These are phyloP conservation scores for Heliconius erato DNA, from an alignment of 2,888 invertebrate genomes.

Conservation along the genomic window DNA sequence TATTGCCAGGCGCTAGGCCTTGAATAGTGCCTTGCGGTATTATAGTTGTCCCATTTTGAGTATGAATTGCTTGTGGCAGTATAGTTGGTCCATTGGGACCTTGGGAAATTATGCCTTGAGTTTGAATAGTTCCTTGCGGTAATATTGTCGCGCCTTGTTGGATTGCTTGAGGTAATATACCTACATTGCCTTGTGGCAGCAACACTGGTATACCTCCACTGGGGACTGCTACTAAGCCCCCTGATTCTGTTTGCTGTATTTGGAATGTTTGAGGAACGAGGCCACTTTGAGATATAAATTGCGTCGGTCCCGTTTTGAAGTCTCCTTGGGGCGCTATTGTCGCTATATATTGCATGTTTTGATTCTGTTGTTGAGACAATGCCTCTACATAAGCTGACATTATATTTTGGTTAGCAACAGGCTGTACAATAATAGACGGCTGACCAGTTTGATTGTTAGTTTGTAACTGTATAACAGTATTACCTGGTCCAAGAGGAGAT, in stretches of 20 bases:
- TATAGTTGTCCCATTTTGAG: constrained; percentile 87
- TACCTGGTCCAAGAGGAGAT: constrained; percentile 75
- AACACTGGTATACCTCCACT: constrained; percentile 86
- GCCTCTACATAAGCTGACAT: constrained; percentile 89
- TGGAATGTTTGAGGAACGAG: constrained; percentile 86
- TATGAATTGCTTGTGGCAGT: constrained; percentile 86
- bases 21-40: constrained; percentile 86
- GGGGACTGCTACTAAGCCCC: constrained; percentile 86
- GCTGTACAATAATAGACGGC: constrained; percentile 90
- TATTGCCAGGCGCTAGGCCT: constrained; percentile 73
- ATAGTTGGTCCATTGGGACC: constrained; percentile 86
- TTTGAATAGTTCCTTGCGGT: constrained; percentile 85
- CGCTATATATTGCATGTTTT: constrained; percentile 91
- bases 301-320: constrained; percentile 83
- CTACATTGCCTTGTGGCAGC: constrained; percentile 83
- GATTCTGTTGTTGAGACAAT: constrained; percentile 89
- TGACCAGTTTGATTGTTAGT: constrained; percentile 84
- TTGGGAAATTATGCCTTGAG: constrained; percentile 82
- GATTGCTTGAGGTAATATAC: constrained; percentile 80
- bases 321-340: constrained; percentile 88
- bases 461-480: constrained; percentile 86
- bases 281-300: constrained; percentile 84
- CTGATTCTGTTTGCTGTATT: constrained; percentile 87
- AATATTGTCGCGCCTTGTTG: constrained; percentile 86
- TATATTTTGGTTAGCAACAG: constrained; percentile 86